phyloP scores from a whole-genome alignment of 2,113 vertebrate species.

The Carassius gibelio region DNA sequence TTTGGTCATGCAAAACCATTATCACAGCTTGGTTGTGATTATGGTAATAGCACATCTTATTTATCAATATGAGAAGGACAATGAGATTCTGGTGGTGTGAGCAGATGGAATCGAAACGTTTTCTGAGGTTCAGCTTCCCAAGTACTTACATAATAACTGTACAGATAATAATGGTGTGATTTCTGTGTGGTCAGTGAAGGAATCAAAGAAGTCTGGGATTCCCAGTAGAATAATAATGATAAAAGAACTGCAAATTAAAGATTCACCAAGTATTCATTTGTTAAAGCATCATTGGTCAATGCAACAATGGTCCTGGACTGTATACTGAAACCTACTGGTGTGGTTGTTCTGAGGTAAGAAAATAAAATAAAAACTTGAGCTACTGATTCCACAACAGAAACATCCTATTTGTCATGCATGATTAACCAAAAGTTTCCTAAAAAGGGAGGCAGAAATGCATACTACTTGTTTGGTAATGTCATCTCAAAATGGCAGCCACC shows the following conservation, averaged over 20 bases:
- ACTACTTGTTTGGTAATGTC: too few species aligned
- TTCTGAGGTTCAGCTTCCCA: slow-evolving; percentile 18
- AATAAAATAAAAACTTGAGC: too few species aligned
- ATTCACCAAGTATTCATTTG: too few species aligned
- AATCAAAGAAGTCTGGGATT: background rate
- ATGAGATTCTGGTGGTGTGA: background rate
- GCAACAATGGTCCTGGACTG: background rate
- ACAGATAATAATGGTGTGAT: background rate
- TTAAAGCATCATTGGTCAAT: background rate
- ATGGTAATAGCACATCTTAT: slow-evolving; percentile 1
- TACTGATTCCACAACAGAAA: background rate
- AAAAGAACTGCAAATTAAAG: background rate
- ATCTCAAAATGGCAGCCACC: too few species aligned
- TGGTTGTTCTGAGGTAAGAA: background rate
- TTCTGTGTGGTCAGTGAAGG: slow-evolving; percentile 8
- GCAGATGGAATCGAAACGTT: background rate
- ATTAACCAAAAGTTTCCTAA: background rate
- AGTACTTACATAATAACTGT: background rate
- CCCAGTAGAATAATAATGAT: background rate
- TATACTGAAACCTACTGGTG: background rate
- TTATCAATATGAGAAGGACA: slow-evolving; percentile 8
- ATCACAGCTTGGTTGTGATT: slow-evolving; percentile 11
- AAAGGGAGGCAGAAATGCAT: too few species aligned
- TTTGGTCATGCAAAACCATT: slow-evolving; percentile 12
- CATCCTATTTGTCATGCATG: background rate